phyloP scores from a whole-genome alignment of 2,888 invertebrate genomes.

The Maniola hyperantus region DNA sequence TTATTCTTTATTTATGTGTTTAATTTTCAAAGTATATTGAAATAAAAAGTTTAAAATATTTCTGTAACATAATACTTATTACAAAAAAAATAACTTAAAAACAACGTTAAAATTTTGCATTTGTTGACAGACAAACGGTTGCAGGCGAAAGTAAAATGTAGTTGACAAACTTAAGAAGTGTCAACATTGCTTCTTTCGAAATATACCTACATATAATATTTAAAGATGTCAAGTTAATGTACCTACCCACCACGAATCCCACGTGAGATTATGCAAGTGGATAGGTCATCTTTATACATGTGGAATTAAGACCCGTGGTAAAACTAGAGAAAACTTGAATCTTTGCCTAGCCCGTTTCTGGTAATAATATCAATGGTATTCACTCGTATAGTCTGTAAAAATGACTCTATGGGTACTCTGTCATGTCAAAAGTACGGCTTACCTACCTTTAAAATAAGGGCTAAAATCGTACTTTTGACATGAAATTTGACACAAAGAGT shows the following conservation, averaged over 20 bases:
- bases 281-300: neutral
- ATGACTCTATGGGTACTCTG: too few species aligned
- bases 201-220: conserved; percentile 25
- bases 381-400: too few species aligned
- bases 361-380: too few species aligned
- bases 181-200: conserved; percentile 27
- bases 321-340: neutral
- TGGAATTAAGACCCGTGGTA: neutral
- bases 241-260: conserved; percentile 16
- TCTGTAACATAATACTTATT: neutral
- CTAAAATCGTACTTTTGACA: too few species aligned
- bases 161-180: conserved; percentile 33
- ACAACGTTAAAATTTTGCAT: conserved; percentile 3
- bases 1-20: neutral
- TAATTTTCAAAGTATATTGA: neutral
- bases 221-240: conserved; percentile 30
- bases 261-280: conserved; percentile 15
- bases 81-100: too few species aligned
- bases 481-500: too few species aligned
- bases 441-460: too few species aligned
- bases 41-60: neutral
- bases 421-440: too few species aligned
- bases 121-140: conserved; percentile 29
- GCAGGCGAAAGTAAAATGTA: conserved; percentile 34
- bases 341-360: too few species aligned